Conservation (phyloP, 2,888 invertebrate genomes). For the Drosophila kambysellisi region DNA sequence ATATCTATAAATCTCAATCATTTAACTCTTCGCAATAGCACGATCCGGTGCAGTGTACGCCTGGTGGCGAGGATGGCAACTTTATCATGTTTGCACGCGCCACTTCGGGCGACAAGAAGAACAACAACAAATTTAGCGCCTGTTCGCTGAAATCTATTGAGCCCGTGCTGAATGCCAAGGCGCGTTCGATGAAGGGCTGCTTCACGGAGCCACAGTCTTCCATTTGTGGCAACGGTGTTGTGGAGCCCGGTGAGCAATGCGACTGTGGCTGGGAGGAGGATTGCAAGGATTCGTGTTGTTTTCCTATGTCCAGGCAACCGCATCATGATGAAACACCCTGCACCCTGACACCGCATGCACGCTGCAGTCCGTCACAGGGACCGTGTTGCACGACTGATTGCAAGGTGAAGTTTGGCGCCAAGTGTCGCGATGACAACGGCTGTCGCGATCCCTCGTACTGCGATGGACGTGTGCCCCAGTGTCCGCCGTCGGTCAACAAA, state of each 20-base stretch:
- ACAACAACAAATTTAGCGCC: conserved; percentile 98
- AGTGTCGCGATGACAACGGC: conserved; percentile 96
- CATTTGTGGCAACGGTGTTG: conserved; percentile 99
- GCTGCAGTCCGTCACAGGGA: conserved; percentile 88
- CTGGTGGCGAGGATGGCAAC: conserved; percentile 98
- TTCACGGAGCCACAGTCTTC: conserved; percentile 97
- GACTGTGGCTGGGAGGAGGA: conserved; percentile 99
- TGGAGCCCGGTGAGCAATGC: conserved; percentile 98
- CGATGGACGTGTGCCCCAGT: conserved; percentile 94
- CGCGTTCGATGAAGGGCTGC: conserved; percentile 95
- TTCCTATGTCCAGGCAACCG: conserved; percentile 93
- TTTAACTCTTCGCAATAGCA: conserved; percentile 87
- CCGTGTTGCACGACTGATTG: conserved; percentile 97
- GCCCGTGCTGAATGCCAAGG: conserved; percentile 96
- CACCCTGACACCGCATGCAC: conserved; percentile 90
- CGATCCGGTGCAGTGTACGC: conserved; percentile 97
- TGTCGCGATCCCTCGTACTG: conserved; percentile 97
- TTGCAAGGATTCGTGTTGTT: conserved; percentile 97
- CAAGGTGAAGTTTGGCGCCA: conserved; percentile 92
- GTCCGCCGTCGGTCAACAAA: conserved; percentile 96
- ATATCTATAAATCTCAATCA: background rate
- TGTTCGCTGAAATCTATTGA: conserved; percentile 97
- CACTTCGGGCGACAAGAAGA: conserved; percentile 98
- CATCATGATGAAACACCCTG: conserved; percentile 93
- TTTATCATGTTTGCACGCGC: conserved; percentile 99